Conservation (phyloP, 2,797 vertebrate species). For the Muscicapa comitata region DNA sequence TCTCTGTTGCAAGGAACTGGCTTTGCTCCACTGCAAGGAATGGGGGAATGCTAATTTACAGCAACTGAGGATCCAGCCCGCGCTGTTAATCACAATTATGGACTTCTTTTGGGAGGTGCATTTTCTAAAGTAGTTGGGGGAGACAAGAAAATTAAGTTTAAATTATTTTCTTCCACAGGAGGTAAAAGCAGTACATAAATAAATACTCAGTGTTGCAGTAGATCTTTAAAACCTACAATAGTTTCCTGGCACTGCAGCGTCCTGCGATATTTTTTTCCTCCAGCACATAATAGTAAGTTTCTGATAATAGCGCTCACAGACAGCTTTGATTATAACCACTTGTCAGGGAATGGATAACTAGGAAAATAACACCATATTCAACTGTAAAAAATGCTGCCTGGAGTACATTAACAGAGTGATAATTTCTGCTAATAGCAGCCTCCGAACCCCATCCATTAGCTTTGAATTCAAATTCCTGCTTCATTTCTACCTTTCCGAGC, state of each 20-base stretch:
- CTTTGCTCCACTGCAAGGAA: background rate
- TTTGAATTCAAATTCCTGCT: background rate
- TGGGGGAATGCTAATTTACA: background rate
- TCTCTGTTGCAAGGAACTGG: background rate
- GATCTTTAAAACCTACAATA: slow-evolving; percentile 63
- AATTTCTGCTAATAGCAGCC: slow-evolving; percentile 52
- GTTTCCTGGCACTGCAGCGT: slow-evolving; percentile 39
- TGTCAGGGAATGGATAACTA: slow-evolving; percentile 49
- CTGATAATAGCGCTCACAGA: slow-evolving; percentile 64
- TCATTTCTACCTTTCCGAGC: slow-evolving; percentile 1
- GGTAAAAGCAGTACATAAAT: slow-evolving; percentile 60
- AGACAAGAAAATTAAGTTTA: slow-evolving; percentile 68
- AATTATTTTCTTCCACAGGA: slow-evolving; percentile 68
- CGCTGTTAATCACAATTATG: slow-evolving; percentile 9
- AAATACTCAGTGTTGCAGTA: slow-evolving; percentile 55
- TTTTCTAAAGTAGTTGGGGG: slow-evolving; percentile 52
- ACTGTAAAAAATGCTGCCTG: slow-evolving; percentile 49
- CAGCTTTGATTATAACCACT: slow-evolving; percentile 68
- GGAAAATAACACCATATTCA: slow-evolving; percentile 66
- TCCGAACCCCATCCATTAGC: slow-evolving; percentile 25
- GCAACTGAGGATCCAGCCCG: background rate
- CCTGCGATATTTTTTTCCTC: slow-evolving; percentile 40
- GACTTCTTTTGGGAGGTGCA: slow-evolving; percentile 23
- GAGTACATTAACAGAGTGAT: slow-evolving; percentile 62
- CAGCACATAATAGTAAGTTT: slow-evolving; percentile 60